These are phyloP conservation scores for Apamea anceps DNA, from an alignment of 2,888 invertebrate species.

Conservation along the genomic window DNA sequence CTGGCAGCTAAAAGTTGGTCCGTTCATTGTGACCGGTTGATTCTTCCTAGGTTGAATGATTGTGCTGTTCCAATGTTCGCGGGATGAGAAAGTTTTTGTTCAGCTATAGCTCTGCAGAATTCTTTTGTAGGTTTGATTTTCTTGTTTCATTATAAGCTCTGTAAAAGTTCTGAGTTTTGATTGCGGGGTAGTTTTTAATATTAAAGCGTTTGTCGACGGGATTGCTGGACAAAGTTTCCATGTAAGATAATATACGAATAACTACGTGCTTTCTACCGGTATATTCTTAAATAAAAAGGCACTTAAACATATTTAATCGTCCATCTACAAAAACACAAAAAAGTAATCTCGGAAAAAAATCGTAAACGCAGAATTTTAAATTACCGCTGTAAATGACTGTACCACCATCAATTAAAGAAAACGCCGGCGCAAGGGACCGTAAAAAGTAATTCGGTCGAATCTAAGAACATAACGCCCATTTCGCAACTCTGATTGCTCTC, in stretches of 20 bases:
- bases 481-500: constrained; percentile 76
- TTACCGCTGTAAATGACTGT: constrained; percentile 55
- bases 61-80: constrained; percentile 88
- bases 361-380: constrained; percentile 56
- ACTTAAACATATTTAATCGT: constrained; percentile 2
- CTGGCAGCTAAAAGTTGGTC: constrained; percentile 88
- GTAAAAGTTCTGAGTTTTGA: constrained; percentile 56
- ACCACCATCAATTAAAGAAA: constrained; percentile 64
- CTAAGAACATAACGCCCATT: constrained; percentile 77
- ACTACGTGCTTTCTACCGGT: not conserved
- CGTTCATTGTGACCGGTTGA: constrained; percentile 89
- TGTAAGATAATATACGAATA: constrained; percentile 6
- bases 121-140: constrained; percentile 76
- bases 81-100: constrained; percentile 85
- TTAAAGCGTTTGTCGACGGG: constrained; percentile 23
- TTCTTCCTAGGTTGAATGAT: constrained; percentile 88
- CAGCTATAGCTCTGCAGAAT: constrained; percentile 79
- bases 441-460: constrained; percentile 68
- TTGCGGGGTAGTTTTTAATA: constrained; percentile 59
- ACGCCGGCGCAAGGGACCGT: constrained; percentile 57
- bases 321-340: constrained; percentile 25
- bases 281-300: not conserved
- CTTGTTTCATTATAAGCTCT: constrained; percentile 70
- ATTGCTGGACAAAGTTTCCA: constrained; percentile 23
- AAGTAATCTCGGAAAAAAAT: constrained; percentile 32